Conservation (phyloP, 2,888 invertebrate genomes). For the Tipula lateralis region DNA sequence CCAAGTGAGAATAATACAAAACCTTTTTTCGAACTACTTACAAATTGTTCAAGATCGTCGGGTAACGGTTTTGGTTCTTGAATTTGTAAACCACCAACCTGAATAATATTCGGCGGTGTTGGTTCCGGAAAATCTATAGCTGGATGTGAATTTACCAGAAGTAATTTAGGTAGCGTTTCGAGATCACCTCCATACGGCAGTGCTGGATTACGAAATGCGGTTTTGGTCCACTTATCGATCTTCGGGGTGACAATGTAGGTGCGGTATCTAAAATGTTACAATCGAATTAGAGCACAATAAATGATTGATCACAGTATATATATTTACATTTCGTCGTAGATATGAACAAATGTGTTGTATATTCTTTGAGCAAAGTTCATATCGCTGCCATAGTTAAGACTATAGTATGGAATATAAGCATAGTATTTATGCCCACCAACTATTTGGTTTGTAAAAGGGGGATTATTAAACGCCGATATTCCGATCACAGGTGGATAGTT, state of each 20-base stretch:
- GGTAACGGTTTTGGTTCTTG: slow-evolving; percentile 39
- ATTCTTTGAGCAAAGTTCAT: slow-evolving; percentile 40
- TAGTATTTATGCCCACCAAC: slow-evolving; percentile 40
- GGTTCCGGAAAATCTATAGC: slow-evolving; percentile 42
- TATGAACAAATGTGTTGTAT: slow-evolving; percentile 36
- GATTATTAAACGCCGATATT: slow-evolving; percentile 38
- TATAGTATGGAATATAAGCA: slow-evolving; percentile 38
- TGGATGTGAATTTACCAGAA: slow-evolving; percentile 44
- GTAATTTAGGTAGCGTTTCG: slow-evolving; percentile 37
- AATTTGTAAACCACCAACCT: slow-evolving; percentile 46
- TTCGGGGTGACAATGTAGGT: slow-evolving; percentile 35
- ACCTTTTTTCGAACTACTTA: slow-evolving; percentile 41
- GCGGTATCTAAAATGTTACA: slow-evolving; percentile 34
- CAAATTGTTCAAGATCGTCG: slow-evolving; percentile 34
- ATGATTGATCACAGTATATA: no score
- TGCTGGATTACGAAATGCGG: slow-evolving; percentile 33
- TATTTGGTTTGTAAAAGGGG: slow-evolving; percentile 36
- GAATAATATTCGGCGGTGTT: slow-evolving; percentile 44
- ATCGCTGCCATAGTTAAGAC: slow-evolving; percentile 33
- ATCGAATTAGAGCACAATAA: background rate
- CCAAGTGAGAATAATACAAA: slow-evolving; percentile 45
- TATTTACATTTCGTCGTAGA: background rate
- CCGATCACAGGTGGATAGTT: slow-evolving; percentile 42
- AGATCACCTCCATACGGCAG: slow-evolving; percentile 36
- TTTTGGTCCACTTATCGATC: slow-evolving; percentile 37